These are phyloP conservation scores for Pampus argenteus DNA, from an alignment of 2,797 vertebrate genomes.

Conservation along the genomic window DNA sequence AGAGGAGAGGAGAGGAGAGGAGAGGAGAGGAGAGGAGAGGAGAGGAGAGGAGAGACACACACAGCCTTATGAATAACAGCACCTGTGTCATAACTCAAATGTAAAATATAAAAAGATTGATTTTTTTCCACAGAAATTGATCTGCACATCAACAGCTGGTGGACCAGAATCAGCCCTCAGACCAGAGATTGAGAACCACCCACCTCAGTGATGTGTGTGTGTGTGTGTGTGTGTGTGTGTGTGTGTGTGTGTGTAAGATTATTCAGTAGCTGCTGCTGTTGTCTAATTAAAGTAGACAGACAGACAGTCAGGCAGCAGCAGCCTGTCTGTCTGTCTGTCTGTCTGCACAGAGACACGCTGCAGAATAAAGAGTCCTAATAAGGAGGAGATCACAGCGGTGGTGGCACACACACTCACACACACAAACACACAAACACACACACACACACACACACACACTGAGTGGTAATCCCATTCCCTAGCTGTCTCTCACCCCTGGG, in stretches of 20 bases:
- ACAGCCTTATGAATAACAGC: neutral
- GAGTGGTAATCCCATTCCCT: slow-evolving; percentile 46
- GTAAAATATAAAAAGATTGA: neutral
- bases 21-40: too few species aligned
- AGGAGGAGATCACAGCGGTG: slow-evolving; percentile 49
- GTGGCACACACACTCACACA: slow-evolving; percentile 19
- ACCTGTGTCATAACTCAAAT: neutral
- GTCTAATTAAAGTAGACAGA: slow-evolving; percentile 63
- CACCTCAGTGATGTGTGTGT: neutral
- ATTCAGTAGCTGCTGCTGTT: slow-evolving; percentile 31
- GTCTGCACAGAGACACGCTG: slow-evolving; percentile 23
- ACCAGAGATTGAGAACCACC: slow-evolving; percentile 21
- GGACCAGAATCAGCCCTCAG: neutral
- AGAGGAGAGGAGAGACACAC: too few species aligned
- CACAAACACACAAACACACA: slow-evolving; percentile 27
- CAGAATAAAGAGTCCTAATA: slow-evolving; percentile 66
- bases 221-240: slow-evolving; percentile 3
- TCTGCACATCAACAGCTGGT: neutral
- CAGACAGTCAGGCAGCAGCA: too few species aligned
- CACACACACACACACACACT: slow-evolving; percentile 33
- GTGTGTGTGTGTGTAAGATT: slow-evolving; percentile 15
- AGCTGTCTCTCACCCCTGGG: slow-evolving; percentile 20
- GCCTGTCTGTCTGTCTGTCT: too few species aligned
- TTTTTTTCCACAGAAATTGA: neutral
- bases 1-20: too few species aligned